A percentile compares a stretch with the other conserved stretches of the same genome.
These are phyloP conservation scores for Luidia sarsii DNA, from an alignment of 53 echinoderm and acorn worm genomes.

Conservation along the genomic window DNA sequence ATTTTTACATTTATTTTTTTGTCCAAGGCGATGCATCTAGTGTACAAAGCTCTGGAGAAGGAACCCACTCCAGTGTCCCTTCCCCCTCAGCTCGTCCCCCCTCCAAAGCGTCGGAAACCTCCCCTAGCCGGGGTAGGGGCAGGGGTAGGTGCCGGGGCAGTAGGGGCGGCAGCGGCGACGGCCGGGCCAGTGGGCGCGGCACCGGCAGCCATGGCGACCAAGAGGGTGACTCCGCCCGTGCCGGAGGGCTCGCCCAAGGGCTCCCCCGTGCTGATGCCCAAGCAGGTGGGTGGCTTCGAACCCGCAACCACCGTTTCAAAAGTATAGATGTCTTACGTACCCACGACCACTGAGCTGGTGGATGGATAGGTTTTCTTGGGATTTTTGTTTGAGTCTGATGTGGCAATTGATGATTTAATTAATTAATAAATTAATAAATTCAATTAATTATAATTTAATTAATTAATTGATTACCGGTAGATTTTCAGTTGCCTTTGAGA, in stretches of 20 bases:
- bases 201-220: conserved; percentile 55
- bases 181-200: conserved; percentile 62
- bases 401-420: too few relatives aligned
- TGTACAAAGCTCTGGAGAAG: conserved; percentile 88
- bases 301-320: too few relatives aligned
- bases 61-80: conserved; percentile 74
- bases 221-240: conserved; percentile 64
- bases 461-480: too few relatives aligned
- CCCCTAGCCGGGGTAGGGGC: conserved; percentile 33
- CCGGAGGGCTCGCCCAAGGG: conserved; percentile 50
- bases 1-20: too few relatives aligned
- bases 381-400: too few relatives aligned
- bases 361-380: too few relatives aligned
- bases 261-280: conserved; percentile 50
- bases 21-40: conserved; percentile 91
- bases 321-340: too few relatives aligned
- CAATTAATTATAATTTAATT: too few relatives aligned
- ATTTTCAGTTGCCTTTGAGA: too few relatives aligned
- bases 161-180: conserved; percentile 53
- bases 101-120: conserved; percentile 89
- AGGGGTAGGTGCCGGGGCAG: too few relatives aligned
- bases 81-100: conserved; percentile 81
- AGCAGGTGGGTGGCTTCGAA: conserved; percentile 34
- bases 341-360: too few relatives aligned
- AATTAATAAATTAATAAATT: too few relatives aligned